These are phyloP conservation scores for Littorina saxatilis DNA, from an alignment of 1,140 invertebrate genomes.

Conservation along the genomic window DNA sequence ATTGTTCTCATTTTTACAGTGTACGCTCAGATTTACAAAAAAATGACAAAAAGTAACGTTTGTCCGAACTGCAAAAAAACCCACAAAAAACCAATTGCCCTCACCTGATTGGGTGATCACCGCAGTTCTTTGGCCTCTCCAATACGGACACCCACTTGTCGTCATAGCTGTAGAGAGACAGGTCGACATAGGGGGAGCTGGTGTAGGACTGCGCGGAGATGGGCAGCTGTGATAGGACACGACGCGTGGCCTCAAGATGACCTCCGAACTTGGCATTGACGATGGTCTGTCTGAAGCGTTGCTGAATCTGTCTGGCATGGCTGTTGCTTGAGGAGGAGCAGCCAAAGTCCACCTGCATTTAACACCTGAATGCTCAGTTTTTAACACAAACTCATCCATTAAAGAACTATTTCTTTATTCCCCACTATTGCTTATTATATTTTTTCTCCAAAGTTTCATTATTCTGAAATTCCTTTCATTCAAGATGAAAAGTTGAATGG, in stretches of 20 bases:
- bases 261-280: conserved; percentile 88
- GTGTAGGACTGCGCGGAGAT: conserved; percentile 97
- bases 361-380: too few species aligned
- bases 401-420: too few species aligned
- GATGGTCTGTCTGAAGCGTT: conserved; percentile 92
- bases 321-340: conserved; percentile 95
- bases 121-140: conserved; percentile 95
- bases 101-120: conserved; percentile 94
- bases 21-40: too few species aligned
- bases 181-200: conserved; percentile 94
- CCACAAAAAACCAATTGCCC: too few species aligned
- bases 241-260: conserved; percentile 87
- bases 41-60: too few species aligned
- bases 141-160: conserved; percentile 97
- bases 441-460: too few species aligned
- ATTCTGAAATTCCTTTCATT: too few species aligned
- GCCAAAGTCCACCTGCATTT: conserved; percentile 86
- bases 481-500: too few species aligned
- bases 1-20: too few species aligned
- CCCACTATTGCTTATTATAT: too few species aligned
- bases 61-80: too few species aligned
- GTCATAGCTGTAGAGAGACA: conserved; percentile 95
- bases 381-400: too few species aligned
- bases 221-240: conserved; percentile 93
- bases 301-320: conserved; percentile 85